Conservation (phyloP, 2,797 vertebrate species). For the Semotilus atromaculatus region DNA sequence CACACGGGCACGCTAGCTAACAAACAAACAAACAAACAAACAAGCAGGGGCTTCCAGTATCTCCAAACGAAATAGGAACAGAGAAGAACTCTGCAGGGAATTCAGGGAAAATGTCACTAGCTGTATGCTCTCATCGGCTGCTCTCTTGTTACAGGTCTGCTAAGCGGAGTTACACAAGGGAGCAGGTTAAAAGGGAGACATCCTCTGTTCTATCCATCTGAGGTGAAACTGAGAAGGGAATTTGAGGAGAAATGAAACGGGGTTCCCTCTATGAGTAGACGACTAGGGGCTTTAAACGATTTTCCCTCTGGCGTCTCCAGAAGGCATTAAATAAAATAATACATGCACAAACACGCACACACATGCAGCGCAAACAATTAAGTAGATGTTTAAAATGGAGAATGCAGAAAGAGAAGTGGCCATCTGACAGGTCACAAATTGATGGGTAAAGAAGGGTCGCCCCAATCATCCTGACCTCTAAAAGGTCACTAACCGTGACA, state of each 20-base stretch:
- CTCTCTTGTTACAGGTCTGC: slow-evolving; percentile 44
- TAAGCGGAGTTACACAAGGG: slow-evolving; percentile 9
- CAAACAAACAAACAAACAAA: slow-evolving; percentile 38
- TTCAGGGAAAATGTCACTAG: slow-evolving; percentile 50
- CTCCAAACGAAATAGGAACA: slow-evolving; percentile 40
- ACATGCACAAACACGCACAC: slow-evolving; percentile 60
- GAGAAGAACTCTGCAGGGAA: slow-evolving; percentile 41
- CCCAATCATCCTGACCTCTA: slow-evolving; percentile 53
- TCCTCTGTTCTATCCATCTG: slow-evolving; percentile 26
- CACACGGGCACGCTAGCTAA: slow-evolving; percentile 1
- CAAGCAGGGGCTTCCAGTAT: slow-evolving; percentile 30
- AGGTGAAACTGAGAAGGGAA: slow-evolving; percentile 23
- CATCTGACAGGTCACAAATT: slow-evolving; percentile 36
- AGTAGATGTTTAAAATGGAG: slow-evolving; percentile 29
- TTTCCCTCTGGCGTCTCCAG: slow-evolving; percentile 16
- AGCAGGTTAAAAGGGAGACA: slow-evolving; percentile 29
- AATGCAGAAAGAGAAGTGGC: background rate
- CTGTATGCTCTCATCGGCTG: slow-evolving; percentile 20
- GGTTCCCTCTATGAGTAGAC: slow-evolving; percentile 28
- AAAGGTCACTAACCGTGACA: slow-evolving; percentile 53
- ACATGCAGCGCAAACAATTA: slow-evolving; percentile 45
- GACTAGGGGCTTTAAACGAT: slow-evolving; percentile 18
- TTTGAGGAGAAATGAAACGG: slow-evolving; percentile 30
- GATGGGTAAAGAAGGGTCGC: slow-evolving; percentile 61
- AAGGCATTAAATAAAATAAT: slow-evolving; percentile 58